These are phyloP conservation scores for Eolophus roseicapilla DNA, from an alignment of 2,113 vertebrate genomes.

Conservation along the genomic window DNA sequence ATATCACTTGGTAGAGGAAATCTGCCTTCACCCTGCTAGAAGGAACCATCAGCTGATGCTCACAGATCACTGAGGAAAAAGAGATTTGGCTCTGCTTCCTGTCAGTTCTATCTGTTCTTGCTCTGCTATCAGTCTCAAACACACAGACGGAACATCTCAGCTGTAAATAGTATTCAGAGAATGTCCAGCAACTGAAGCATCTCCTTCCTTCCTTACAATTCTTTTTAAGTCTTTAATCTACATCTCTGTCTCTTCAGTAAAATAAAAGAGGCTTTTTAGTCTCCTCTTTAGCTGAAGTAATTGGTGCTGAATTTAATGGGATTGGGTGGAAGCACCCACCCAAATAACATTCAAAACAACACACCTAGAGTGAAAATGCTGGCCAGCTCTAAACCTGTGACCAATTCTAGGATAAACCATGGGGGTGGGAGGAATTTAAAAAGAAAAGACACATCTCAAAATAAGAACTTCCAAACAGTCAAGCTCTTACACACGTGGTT, in stretches of 20 bases:
- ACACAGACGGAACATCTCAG: neutral
- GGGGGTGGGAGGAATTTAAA: rapidly evolving
- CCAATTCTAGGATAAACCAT: neutral
- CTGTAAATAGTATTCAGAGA: neutral
- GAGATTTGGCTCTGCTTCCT: neutral
- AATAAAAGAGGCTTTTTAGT: neutral
- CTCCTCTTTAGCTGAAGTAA: neutral
- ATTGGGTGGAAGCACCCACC: neutral
- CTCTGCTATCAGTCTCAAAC: neutral
- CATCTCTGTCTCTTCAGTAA: neutral
- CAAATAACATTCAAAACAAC: neutral
- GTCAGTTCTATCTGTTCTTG: neutral
- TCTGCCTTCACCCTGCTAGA: neutral
- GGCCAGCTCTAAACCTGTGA: neutral
- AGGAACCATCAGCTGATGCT: neutral
- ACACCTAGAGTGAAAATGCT: neutral
- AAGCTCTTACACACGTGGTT: neutral
- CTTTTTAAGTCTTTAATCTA: neutral
- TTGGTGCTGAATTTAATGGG: neutral
- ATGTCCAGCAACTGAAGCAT: neutral
- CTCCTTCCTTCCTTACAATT: neutral
- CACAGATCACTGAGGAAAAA: neutral
- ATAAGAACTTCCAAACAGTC: neutral
- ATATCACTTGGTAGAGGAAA: neutral
- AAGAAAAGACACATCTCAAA: neutral